These are phyloP conservation scores for Drosophila nigrodunni DNA, from an alignment of 1,140 invertebrate species.

Conservation along the genomic window DNA sequence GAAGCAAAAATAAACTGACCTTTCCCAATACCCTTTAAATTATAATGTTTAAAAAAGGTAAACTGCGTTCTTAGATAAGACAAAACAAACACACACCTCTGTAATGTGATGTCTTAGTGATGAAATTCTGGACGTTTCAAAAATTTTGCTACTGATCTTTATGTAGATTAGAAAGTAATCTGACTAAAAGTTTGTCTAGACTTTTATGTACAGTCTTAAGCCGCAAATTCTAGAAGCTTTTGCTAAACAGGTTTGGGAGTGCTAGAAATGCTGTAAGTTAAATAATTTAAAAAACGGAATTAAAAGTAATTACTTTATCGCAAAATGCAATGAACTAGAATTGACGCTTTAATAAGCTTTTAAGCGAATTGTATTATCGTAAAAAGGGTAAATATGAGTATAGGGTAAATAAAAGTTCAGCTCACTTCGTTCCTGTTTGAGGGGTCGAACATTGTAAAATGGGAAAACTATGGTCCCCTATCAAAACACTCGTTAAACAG, in stretches of 20 bases:
- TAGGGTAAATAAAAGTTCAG: neutral
- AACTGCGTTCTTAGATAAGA: neutral
- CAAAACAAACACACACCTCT: neutral
- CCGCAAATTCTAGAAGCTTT: slow-evolving; percentile 2
- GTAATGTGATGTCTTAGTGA: neutral
- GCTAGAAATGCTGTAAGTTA: neutral
- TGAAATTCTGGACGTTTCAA: slow-evolving; percentile 1
- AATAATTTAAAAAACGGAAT: neutral
- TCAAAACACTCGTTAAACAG: neutral
- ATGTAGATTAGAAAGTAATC: neutral
- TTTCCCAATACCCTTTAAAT: neutral
- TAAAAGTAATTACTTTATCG: neutral
- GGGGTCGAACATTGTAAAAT: neutral
- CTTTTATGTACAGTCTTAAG: neutral
- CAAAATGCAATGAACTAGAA: neutral
- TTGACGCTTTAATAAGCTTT: neutral
- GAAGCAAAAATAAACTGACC: neutral
- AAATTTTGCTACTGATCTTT: neutral
- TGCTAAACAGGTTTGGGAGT: neutral
- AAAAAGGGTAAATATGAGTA: neutral
- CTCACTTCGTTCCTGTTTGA: slow-evolving; percentile 9
- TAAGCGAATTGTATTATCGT: neutral
- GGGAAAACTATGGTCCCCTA: neutral
- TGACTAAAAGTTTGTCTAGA: neutral
- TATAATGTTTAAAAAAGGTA: no score